Conservation (phyloP, 1,140 invertebrate species). For the Drosophila persimilis region DNA sequence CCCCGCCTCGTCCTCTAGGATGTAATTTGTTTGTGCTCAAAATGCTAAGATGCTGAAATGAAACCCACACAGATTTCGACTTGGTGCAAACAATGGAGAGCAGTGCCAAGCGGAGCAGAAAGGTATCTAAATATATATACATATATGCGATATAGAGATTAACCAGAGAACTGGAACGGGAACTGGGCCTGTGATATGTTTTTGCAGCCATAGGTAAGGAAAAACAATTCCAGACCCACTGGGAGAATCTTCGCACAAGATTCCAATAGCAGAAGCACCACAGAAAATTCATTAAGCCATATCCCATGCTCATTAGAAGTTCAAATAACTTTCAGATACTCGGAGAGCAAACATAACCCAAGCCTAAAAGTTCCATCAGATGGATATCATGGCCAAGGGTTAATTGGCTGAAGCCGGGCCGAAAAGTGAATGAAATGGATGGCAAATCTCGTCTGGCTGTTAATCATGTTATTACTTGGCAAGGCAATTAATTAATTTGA, state of each 20-base stretch:
- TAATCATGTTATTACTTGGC: conserved; percentile 76
- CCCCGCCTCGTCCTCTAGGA: conserved; percentile 3
- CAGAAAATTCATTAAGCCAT: conserved; percentile 36
- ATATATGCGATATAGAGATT: neutral
- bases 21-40: conserved; percentile 68
- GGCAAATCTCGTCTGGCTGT: conserved; percentile 35
- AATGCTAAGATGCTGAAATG: conserved; percentile 63
- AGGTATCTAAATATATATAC: too few species aligned
- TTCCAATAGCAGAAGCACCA: too few species aligned
- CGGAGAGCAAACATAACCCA: conserved; percentile 46
- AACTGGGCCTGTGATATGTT: conserved; percentile 9
- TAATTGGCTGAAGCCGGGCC: conserved; percentile 64
- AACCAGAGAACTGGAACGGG: neutral
- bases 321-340: conserved; percentile 62
- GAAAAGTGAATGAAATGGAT: conserved; percentile 36
- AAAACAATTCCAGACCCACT: too few species aligned
- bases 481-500: conserved; percentile 77
- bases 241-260: too few species aligned
- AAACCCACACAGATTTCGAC: conserved; percentile 65
- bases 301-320: conserved; percentile 47
- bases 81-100: conserved; percentile 56
- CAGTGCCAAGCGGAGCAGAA: neutral
- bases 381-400: conserved; percentile 53
- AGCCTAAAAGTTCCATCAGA: conserved; percentile 31
- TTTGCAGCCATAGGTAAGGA: too few species aligned